Percentiles rank a stretch among this genome's conserved stretches.
Evolutionary conservation across 2,113 vertebrate species (phyloP).

Genomic region (Gymnarchus niloticus): DNA sequence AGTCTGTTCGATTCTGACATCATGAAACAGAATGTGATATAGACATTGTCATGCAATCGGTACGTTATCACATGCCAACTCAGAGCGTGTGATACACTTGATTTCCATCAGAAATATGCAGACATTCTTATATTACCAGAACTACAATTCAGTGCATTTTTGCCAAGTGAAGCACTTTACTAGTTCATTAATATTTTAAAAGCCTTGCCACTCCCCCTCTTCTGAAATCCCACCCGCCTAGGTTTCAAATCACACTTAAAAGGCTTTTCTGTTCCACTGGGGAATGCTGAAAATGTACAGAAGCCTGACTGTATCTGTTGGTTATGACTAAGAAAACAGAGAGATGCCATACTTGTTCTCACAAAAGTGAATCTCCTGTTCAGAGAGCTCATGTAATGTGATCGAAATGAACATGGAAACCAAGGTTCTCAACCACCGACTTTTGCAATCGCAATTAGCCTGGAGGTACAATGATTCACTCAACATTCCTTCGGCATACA

Average conservation of each 20-base stretch:
- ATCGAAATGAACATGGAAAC: background rate
- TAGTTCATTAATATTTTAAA: background rate
- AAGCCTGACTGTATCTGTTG: background rate
- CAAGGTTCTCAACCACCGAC: background rate
- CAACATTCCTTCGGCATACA: background rate
- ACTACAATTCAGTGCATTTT: background rate
- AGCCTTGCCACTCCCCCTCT: background rate
- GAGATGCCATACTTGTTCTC: background rate
- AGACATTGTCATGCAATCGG: no score
- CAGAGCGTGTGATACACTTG: no score
- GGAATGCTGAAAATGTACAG: background rate
- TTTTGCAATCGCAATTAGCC: constrained; percentile 1
- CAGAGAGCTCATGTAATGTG: background rate
- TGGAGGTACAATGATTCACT: background rate
- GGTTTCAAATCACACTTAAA: no score
- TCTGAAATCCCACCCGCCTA: background rate
- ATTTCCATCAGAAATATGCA: background rate
- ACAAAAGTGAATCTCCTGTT: background rate
- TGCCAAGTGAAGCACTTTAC: background rate
- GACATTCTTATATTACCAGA: background rate
- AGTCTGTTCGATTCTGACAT: background rate
- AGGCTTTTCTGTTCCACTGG: background rate
- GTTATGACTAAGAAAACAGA: background rate
- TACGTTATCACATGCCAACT: background rate
- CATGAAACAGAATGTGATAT: background rate